Evolutionary conservation across 2,888 invertebrate species (phyloP).

Genomic region (Rutpela maculata): DNA sequence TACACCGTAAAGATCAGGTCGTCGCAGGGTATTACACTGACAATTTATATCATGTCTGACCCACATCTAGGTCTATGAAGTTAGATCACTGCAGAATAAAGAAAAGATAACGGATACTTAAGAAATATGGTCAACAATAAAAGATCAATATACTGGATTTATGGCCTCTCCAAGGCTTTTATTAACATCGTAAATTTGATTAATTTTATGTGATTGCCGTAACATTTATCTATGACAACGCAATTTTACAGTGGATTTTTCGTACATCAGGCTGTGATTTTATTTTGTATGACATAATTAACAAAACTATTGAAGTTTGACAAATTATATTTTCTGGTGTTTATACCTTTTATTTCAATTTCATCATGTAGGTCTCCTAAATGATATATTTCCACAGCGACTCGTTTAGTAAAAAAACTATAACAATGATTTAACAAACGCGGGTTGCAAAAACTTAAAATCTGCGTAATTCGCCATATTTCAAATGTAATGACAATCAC

Average conservation of each 20-base stretch:
- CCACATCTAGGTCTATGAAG: constrained; percentile 24
- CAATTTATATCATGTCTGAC: constrained; percentile 26
- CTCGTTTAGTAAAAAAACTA: no score
- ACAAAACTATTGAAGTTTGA: no score
- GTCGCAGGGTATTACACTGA: constrained; percentile 12
- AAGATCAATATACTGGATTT: constrained; percentile 26
- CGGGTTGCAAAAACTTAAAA: no score
- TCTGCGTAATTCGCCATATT: no score
- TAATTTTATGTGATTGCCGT: constrained; percentile 22
- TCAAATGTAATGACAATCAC: no score
- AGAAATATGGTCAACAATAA: constrained; percentile 29
- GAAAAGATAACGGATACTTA: constrained; percentile 10
- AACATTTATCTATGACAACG: constrained; percentile 13
- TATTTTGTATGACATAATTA: background rate
- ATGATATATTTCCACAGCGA: no score
- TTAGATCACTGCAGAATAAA: constrained; percentile 17
- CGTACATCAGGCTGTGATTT: background rate
- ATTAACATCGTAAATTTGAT: constrained; percentile 36
- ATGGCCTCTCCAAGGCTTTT: constrained; percentile 15
- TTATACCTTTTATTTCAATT: no score
- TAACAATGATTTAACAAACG: no score
- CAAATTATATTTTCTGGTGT: no score
- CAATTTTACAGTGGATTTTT: background rate
- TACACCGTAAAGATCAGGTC: constrained; percentile 18
- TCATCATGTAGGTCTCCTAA: no score